Evolutionary conservation across 1,140 invertebrate species (phyloP).

Genomic region (Globodera ellingtonae): DNA sequence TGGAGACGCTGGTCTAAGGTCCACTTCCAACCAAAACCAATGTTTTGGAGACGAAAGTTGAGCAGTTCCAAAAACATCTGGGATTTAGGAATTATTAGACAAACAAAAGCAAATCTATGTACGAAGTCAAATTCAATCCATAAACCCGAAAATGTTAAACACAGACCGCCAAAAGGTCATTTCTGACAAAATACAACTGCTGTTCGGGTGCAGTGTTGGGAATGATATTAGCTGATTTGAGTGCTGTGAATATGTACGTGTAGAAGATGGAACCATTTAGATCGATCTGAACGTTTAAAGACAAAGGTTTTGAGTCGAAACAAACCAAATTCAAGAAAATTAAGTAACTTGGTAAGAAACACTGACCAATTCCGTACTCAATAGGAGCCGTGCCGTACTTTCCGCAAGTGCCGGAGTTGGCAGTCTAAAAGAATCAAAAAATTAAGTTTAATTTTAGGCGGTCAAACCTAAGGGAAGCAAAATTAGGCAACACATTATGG

Average conservation of each 20-base stretch:
- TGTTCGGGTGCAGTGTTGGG: background rate
- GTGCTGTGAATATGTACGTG: background rate
- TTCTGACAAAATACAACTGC: conserved; percentile 16
- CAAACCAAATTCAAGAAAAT: background rate
- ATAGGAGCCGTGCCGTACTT: conserved; percentile 27
- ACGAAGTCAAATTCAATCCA: background rate
- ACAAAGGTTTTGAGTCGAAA: too few relatives aligned
- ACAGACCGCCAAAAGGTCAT: conserved; percentile 5
- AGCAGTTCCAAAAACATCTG: conserved; percentile 9
- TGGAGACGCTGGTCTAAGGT: background rate
- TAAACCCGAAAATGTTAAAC: too few relatives aligned
- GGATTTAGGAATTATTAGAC: background rate
- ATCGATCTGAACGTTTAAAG: background rate
- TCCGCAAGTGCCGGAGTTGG: conserved; percentile 31
- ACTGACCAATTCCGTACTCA: conserved; percentile 31
- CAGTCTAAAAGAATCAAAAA: conserved; percentile 7
- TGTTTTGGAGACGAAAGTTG: conserved; percentile 26
- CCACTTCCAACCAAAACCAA: conserved; percentile 30
- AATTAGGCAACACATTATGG: background rate
- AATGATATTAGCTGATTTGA: background rate
- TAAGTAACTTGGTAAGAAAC: background rate
- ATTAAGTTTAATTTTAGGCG: background rate
- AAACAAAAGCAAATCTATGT: background rate
- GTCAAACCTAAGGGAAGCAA: background rate
- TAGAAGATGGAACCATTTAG: conserved; percentile 1